Percentiles rank a stretch among this genome's conserved stretches.
These are phyloP conservation scores for Sebastes jordani DNA, from an alignment of 2,797 vertebrate genomes.

Conservation along the genomic window DNA sequence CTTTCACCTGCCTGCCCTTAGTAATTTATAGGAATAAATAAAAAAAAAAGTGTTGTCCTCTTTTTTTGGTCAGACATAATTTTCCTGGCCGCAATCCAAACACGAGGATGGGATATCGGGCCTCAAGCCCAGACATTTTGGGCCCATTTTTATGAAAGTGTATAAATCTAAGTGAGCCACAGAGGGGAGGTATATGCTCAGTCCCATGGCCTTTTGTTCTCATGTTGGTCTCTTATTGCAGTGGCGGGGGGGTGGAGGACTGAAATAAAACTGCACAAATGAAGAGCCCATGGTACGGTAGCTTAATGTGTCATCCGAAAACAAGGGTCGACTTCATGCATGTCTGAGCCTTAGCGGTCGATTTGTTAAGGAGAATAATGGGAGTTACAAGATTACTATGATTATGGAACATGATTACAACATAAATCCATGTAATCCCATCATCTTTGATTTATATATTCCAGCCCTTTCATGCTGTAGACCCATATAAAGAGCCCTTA, in stretches of 20 bases:
- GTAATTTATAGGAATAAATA: slow-evolving; percentile 63
- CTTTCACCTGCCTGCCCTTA: slow-evolving; percentile 51
- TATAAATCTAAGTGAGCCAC: slow-evolving; percentile 73
- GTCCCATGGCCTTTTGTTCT: slow-evolving; percentile 67
- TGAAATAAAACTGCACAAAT: slow-evolving; percentile 45
- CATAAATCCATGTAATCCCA: slow-evolving; percentile 38
- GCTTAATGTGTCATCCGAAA: slow-evolving; percentile 52
- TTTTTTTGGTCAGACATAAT: slow-evolving; percentile 40
- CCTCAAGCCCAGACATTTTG: slow-evolving; percentile 64
- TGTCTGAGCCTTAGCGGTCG: slow-evolving; percentile 6
- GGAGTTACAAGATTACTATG: slow-evolving; percentile 19
- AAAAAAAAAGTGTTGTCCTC: slow-evolving; percentile 22
- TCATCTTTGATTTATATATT: slow-evolving; percentile 36
- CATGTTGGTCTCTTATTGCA: slow-evolving; percentile 50
- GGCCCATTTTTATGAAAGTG: slow-evolving; percentile 75
- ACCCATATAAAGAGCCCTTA: not conserved
- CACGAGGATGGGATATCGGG: slow-evolving; percentile 56
- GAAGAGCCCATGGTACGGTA: slow-evolving; percentile 30
- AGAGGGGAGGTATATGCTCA: slow-evolving; percentile 42
- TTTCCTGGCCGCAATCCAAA: slow-evolving; percentile 73
- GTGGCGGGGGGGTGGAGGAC: not conserved
- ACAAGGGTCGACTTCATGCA: slow-evolving; percentile 26
- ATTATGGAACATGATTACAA: slow-evolving; percentile 46
- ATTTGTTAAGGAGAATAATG: slow-evolving; percentile 46
- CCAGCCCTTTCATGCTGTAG: not conserved